Percentiles rank a stretch among this genome's conserved stretches.
These are phyloP conservation scores for Microtus pennsylvanicus DNA, from an alignment of 2,113 vertebrate species.

Conservation along the genomic window DNA sequence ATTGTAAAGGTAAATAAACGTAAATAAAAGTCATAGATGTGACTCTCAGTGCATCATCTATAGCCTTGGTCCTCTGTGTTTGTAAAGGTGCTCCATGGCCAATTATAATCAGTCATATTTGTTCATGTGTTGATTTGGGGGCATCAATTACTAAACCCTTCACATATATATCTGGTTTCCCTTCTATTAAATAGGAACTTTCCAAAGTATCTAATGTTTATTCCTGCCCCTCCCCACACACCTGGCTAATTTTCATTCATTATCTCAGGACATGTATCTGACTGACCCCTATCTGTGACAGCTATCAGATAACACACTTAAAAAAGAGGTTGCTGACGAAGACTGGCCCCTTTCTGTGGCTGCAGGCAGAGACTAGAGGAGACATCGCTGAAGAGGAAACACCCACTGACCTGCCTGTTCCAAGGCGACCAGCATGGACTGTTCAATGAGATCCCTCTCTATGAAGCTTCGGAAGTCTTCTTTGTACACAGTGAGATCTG, in stretches of 20 bases:
- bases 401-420: constrained; percentile 95
- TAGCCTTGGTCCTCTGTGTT: neutral
- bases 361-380: neutral
- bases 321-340: neutral
- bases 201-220: constrained; percentile 15
- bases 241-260: neutral
- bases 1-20: constrained; percentile 25
- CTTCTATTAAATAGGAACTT: constrained; percentile 41
- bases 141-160: constrained; percentile 27
- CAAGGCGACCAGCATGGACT: constrained; percentile 97
- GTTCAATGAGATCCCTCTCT: constrained; percentile 97
- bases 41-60: neutral
- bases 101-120: constrained; percentile 12
- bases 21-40: neutral
- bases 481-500: constrained; percentile 95
- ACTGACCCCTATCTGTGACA: neutral
- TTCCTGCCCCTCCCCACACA: neutral
- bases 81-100: neutral
- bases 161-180: neutral
- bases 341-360: neutral
- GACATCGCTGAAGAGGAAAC: rapidly evolving
- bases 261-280: neutral
- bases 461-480: constrained; percentile 98
- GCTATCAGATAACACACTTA: neutral
- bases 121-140: constrained; percentile 19